Evolutionary conservation across 2,888 invertebrate species (phyloP), one percentile per base, ranked within the genome.

Genomic region (Sisyra terminalis): DNA sequence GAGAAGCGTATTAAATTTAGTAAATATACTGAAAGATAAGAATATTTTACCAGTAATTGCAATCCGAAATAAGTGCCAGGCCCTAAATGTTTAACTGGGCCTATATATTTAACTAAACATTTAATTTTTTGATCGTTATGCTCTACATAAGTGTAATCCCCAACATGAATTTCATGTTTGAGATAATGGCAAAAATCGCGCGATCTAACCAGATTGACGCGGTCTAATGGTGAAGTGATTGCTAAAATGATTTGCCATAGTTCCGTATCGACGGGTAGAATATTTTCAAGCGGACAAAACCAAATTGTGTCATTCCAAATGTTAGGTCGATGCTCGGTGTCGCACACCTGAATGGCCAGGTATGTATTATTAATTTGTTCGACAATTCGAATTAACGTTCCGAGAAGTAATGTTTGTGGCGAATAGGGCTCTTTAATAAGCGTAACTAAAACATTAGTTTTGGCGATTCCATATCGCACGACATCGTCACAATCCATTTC

Each of bases 11-110:
- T 7, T 24, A n/a, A n/a, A n/a, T n/a, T n/a, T n/a, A n/a, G n/a
- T n/a, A n/a, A n/a, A n/a, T n/a, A n/a, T n/a, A n/a, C n/a, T n/a
- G n/a, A n/a, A n/a, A n/a, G n/a, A n/a, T n/a, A 34, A 45, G 46
- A 44, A 44, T 34, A 43, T 56, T 57, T 63, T 60, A 73, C 73
- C 65, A 70, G 59, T 51, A 74, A 52, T 52, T 71, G 68, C 46
- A 74, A 59, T 38, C 71, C 73, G 54, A 69, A 67, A 53, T 69
- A 70, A 52, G 66, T 66, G 48, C 72, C 65, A 16, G 56, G 55
- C 43, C 64, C 70, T 42, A 71, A 56, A 46, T 72, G 67, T 45
- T 60, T 55, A 41, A 71, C 69, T 39, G 58, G 56, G 29, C 73
- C 73, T 50, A 72, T 69, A 51, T 64, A 72, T 49, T 64, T 65